Base-by-base conservation (phyloP, 2,113 vertebrate species). In the Aspiorhynchus laticeps region DNA sequence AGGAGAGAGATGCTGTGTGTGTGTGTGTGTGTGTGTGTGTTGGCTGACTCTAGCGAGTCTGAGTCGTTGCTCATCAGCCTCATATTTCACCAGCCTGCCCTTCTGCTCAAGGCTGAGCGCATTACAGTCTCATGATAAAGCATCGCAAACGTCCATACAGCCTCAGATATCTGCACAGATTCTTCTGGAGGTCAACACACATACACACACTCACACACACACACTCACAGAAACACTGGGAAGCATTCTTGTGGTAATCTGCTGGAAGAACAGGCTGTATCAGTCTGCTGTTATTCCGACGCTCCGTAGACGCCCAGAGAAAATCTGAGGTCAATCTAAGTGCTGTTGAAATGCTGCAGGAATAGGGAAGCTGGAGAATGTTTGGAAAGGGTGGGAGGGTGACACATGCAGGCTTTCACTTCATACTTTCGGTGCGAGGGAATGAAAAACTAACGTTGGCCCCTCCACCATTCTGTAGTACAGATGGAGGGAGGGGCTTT, bases 41-140 rank as follows among this genome's bases (percentile, higher is more conserved):
- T 41, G 53, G 79, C 31, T 43, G 59, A 36, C 7, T 76, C 15
- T 12, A 48, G 80, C 69, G 38, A 78, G 77, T 84, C 74, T 48
- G 84, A 86, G 83, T 89, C 41, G 86, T 80, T 51, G 65, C 86
- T 87, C 67, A 56, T 79, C 28, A 65, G 38, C 76, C 76, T 88
- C 76, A 41, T 28, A 59, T 69, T 86, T 80, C 85, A 69, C 31
- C 9, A 14, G 10, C 24, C 74, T 80, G 74, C 61, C 86, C 76
- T 81, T 74, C 59, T 53, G 84, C 71, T 78, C 81, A 53, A 86
- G 77, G 86, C 76, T 51, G 76, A 86, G 53, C 17, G 10, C 67
- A 84, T 86, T 85, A 74, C 46, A 46, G 71, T 86, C 76, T 51
- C 31, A 61, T 21, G 28, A 86, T 77, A 21, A 80, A 86, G 51